Evolutionary conservation across 2,888 invertebrate species (phyloP), one percentile per base, ranked within the genome.

Genomic region (Metellina segmentata): DNA sequence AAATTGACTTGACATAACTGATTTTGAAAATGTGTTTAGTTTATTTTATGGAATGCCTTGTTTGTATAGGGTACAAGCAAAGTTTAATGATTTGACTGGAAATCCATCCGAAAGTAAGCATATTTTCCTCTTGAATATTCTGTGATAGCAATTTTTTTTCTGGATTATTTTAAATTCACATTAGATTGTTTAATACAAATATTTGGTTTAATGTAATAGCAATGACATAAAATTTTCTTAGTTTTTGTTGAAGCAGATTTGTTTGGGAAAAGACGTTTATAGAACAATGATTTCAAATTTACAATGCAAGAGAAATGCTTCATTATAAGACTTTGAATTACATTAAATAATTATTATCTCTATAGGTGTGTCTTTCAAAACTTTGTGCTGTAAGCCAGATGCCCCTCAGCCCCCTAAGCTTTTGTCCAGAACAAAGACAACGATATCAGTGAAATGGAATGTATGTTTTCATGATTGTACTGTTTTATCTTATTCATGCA

Each of bases 371-470:
- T 97, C 96, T 94, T 98, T 98, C 95, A 96, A 96, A 93, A 98
- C 98, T 61, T 97, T 97, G 48, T 95, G 97, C 90, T 98, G 98
- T 94, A 97, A 97, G 94, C 98, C 98, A 48, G 98, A 97, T 94
- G 95, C 96, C 93, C 97, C 96, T 1, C 95, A 94, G 94, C 95
- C 96, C 86, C 97, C 97, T 81, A 97, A 97, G 95, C 95, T 97
- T 93, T 95, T 96, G 90, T 96, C 96, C 94, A 96, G 97, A 94
- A 96, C 96, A 93, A 97, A 97, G 95, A 97, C 96, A 94, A 96
- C 96, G 53, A 93, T 95, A 11, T 93, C 94, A 13, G 94, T 95
- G 20, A 95, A 95, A 93, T 95, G 95, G 95, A 95, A 94, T 94
- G 95, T 95, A 94, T 94, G 95, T 94, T 48, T 75, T 13, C 34